Percentiles rank a stretch among this genome's conserved stretches.
phyloP scores from a whole-genome alignment of 2,113 vertebrate species.

The Gasterosteus nipponicus region DNA sequence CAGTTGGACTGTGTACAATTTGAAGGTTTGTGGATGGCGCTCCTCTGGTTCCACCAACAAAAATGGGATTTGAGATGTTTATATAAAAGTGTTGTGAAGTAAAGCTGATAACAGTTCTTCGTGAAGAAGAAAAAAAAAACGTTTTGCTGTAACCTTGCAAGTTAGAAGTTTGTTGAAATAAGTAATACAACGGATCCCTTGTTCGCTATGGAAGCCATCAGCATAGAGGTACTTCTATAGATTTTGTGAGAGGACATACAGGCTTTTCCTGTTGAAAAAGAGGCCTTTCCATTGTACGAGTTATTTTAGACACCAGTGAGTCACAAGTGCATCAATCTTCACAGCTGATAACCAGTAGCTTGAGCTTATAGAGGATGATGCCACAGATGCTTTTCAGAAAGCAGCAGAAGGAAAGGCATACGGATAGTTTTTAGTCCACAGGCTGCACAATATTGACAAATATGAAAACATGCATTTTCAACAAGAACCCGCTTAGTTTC shows the following conservation, averaged over 20 bases:
- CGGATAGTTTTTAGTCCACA: conserved; percentile 56
- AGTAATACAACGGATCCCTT: conserved; percentile 9
- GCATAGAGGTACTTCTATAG: conserved; percentile 10
- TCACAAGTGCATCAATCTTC: conserved; percentile 73
- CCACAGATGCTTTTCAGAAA: conserved; percentile 68
- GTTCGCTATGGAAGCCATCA: conserved; percentile 12
- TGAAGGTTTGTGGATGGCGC: background rate
- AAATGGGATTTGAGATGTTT: background rate
- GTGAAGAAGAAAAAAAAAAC: background rate
- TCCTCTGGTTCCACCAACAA: background rate
- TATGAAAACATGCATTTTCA: conserved; percentile 54
- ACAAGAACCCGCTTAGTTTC: conserved; percentile 45
- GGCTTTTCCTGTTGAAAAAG: conserved; percentile 35
- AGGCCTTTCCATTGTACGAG: conserved; percentile 59
- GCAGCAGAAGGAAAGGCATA: conserved; percentile 66
- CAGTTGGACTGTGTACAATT: too few relatives aligned
- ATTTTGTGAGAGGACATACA: conserved; percentile 27
- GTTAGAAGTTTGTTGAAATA: conserved; percentile 22
- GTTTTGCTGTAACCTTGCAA: background rate
- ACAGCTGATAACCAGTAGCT: conserved; percentile 70
- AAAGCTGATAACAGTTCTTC: background rate
- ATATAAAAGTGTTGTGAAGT: background rate
- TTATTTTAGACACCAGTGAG: conserved; percentile 73
- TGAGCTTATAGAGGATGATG: conserved; percentile 71
- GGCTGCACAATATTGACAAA: conserved; percentile 65